These are phyloP conservation scores for Eulacestoma nigropectus DNA, from an alignment of 2,113 vertebrate genomes.

Conservation along the genomic window DNA sequence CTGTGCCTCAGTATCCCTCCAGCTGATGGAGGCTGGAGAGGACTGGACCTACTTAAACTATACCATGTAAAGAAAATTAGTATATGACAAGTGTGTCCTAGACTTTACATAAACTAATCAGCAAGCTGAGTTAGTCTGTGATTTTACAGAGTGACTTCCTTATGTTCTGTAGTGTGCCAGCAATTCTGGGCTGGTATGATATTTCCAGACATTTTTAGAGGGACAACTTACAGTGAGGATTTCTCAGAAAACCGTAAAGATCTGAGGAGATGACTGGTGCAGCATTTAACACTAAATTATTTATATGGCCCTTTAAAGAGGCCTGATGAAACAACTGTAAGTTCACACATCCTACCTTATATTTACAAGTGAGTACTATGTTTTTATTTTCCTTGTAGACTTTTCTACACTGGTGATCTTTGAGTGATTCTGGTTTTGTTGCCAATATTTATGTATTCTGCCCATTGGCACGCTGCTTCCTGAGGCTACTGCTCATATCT, in stretches of 20 bases:
- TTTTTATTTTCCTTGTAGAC: neutral
- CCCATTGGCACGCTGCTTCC: neutral
- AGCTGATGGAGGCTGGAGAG: neutral
- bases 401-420: neutral
- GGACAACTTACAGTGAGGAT: neutral
- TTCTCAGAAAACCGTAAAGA: neutral
- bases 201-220: neutral
- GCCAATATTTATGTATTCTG: neutral
- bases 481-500: neutral
- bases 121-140: neutral
- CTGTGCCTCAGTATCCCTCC: neutral
- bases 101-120: neutral
- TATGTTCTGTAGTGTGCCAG: neutral
- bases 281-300: neutral
- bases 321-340: neutral
- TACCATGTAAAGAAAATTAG: neutral
- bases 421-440: neutral
- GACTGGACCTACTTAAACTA: neutral
- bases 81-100: neutral
- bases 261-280: neutral
- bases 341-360: neutral
- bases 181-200: neutral
- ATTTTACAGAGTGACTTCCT: neutral
- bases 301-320: neutral
- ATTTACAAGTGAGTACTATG: neutral